Evolutionary conservation across 53 echinoderm and acorn worm species (phyloP).

Genomic region (Mesocentrotus franciscanus): DNA sequence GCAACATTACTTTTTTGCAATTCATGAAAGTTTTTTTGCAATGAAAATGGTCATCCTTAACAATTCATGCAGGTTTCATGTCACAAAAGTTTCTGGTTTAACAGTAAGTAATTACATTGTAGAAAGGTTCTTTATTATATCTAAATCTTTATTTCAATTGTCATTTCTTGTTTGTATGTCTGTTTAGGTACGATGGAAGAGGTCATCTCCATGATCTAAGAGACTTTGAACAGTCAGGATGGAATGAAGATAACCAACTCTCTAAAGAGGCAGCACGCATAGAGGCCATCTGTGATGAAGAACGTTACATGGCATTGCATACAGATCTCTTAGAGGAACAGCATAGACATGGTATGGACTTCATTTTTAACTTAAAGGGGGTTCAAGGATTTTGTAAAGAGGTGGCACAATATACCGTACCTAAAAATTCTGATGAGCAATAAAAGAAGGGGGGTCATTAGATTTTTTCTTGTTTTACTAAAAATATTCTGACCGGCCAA

Average conservation of each 20-base stretch:
- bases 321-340: constrained; percentile 96
- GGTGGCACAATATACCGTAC: too few relatives aligned
- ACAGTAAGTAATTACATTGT: too few relatives aligned
- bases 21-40: too few relatives aligned
- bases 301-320: constrained; percentile 90
- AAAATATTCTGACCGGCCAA: too few relatives aligned
- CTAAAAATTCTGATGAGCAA: too few relatives aligned
- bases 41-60: too few relatives aligned
- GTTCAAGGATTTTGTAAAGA: too few relatives aligned
- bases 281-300: constrained; percentile 95
- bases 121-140: background rate
- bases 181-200: constrained; percentile 87
- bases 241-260: constrained; percentile 73
- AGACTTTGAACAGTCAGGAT: constrained; percentile 74
- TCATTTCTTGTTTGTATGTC: background rate
- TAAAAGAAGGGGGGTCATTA: too few relatives aligned
- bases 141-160: background rate
- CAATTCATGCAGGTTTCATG: too few relatives aligned
- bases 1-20: too few relatives aligned
- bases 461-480: too few relatives aligned
- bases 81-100: too few relatives aligned
- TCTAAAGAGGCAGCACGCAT: constrained; percentile 88
- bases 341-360: constrained; percentile 83
- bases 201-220: constrained; percentile 85
- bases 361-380: background rate